Evolutionary conservation across 2,797 vertebrate genomes (phyloP).

Genomic region (Cuculus canorus): DNA sequence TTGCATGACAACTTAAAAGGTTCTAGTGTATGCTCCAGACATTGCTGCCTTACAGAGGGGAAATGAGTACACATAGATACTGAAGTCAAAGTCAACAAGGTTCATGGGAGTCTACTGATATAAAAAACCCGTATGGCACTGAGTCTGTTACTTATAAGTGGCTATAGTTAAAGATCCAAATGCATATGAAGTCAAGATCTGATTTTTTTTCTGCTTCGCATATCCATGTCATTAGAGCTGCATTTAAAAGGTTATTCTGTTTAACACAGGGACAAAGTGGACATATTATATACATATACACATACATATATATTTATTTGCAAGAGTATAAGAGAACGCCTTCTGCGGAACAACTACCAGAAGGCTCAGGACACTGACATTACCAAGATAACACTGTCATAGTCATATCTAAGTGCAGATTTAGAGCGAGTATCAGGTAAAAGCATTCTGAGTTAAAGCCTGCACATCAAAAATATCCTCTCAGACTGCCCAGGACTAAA

Average conservation of each 20-base stretch:
- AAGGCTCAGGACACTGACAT: neutral
- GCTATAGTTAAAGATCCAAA: neutral
- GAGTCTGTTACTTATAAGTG: neutral
- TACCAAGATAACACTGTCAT: neutral
- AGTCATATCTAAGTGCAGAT: neutral
- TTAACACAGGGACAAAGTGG: neutral
- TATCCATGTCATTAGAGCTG: neutral
- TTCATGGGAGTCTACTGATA: neutral
- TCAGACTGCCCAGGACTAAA: neutral
- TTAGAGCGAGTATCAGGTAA: neutral
- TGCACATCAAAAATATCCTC: neutral
- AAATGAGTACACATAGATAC: neutral
- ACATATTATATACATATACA: rapidly evolving
- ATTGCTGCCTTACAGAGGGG: neutral
- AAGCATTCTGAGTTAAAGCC: neutral
- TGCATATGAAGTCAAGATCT: neutral
- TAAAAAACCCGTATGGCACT: neutral
- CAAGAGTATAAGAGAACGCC: neutral
- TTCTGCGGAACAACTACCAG: neutral
- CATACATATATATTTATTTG: neutral
- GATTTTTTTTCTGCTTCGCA: neutral
- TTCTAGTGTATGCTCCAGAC: neutral
- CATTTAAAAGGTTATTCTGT: neutral
- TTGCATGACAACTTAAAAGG: neutral
- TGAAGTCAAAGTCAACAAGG: neutral